These are phyloP conservation scores for Echinometra lucunter DNA, from an alignment of 53 echinoderm and acorn worm species.

Conservation along the genomic window DNA sequence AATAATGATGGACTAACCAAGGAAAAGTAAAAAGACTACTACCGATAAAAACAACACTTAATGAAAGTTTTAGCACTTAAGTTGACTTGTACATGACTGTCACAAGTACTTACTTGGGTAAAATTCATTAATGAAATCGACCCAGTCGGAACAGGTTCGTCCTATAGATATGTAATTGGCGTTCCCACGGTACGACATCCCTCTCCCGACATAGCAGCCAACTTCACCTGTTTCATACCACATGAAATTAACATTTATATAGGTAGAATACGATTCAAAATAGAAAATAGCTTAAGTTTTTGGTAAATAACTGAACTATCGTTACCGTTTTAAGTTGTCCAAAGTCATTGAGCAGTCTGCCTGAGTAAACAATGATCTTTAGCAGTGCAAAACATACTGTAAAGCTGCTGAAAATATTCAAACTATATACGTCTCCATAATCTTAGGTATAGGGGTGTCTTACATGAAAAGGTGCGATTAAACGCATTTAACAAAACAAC, in stretches of 20 bases:
- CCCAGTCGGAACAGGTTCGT: conserved; percentile 75
- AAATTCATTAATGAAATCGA: conserved; percentile 77
- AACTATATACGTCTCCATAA: no score
- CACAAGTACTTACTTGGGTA: conserved; percentile 42
- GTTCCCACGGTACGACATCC: conserved; percentile 74
- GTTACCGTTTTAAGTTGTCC: background rate
- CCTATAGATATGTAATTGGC: conserved; percentile 75
- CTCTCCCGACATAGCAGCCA: conserved; percentile 77
- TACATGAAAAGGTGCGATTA: no score
- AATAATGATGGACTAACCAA: no score
- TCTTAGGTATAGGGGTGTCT: no score
- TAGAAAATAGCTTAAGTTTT: background rate
- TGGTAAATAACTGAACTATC: background rate
- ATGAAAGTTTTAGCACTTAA: background rate
- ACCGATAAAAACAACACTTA: no score
- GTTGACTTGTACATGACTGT: background rate
- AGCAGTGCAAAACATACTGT: no score
- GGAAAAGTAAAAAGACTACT: no score
- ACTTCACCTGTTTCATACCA: conserved; percentile 66
- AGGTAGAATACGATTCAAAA: background rate
- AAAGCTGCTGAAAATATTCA: no score
- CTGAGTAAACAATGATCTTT: no score
- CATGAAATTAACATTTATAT: background rate
- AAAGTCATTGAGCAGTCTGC: no score
- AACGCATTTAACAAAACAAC: no score